Evolutionary conservation across 1,140 invertebrate genomes (phyloP).

Genomic region (Ylistrum balloti): DNA sequence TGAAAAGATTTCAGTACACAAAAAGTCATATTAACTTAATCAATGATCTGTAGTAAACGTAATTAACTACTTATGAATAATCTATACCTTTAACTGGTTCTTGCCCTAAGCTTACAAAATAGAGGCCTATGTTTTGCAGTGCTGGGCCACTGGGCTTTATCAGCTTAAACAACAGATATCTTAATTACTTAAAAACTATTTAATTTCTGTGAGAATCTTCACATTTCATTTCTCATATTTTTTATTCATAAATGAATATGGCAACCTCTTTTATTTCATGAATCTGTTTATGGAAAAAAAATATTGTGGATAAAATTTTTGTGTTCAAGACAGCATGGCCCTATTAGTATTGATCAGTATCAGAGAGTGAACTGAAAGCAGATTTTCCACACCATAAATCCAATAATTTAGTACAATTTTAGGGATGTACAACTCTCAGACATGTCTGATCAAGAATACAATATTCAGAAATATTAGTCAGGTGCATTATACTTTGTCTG

Average conservation of each 20-base stretch:
- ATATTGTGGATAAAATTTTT: no score
- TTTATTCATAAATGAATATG: no score
- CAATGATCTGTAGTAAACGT: background rate
- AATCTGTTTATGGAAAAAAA: no score
- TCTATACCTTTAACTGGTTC: constrained; percentile 1
- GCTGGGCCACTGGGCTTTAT: background rate
- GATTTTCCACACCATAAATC: background rate
- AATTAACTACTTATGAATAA: constrained; percentile 36
- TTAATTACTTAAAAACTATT: no score
- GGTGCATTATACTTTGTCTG: no score
- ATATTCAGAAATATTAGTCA: background rate
- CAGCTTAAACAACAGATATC: background rate
- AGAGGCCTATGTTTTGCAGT: background rate
- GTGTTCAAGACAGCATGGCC: no score
- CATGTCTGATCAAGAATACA: background rate
- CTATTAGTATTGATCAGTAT: no score
- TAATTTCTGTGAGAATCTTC: no score
- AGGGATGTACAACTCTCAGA: background rate
- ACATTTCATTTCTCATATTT: no score
- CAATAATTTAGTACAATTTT: background rate
- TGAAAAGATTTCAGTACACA: background rate
- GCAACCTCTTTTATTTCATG: no score
- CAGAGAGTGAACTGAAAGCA: background rate
- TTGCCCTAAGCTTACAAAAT: background rate
- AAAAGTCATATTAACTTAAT: constrained; percentile 1